Evolutionary conservation across 2,797 vertebrate species (phyloP), one percentile per base, ranked within the genome.

Genomic region (Chelon auratus): DNA sequence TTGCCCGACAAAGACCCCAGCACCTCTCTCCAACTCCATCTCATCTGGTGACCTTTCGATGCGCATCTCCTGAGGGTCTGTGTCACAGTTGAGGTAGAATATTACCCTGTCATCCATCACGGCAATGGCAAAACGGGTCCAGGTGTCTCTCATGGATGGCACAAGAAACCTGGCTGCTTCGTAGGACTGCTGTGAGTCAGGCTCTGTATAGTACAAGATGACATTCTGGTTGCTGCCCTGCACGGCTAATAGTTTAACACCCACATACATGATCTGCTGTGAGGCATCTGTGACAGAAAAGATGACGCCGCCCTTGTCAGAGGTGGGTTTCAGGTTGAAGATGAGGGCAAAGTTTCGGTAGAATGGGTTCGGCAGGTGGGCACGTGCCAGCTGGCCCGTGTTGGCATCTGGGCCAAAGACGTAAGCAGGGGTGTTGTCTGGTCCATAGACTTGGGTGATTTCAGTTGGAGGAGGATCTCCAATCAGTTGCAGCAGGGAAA

Each of bases 1-100:
- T 71, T 97, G 97, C 1, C 95, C 98, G 24, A 99, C 95, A 11
- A 99, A 99, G 75, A 99, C 85, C 20, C 96, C 95, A 0, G 97
- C 94, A 0, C 95, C 95, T 0, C 86, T 74, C 45, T 97, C 95
- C 78, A 99, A 90, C 68, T 95, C 95, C 95, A 99, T 94, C 74
- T 94, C 92, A 18, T 93, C 94, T 0, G 94, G 93, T 0, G 96
- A 95, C 11, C 96, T 95, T 71, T 94, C 90, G 0, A 99, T 92
- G 2, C 4, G 93, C 47, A 80, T 74, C 11, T 93, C 87, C 73
- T 93, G 88, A 0, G 94, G 88, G 55, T 95, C 95, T 0, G 77
- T 59, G 80, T 97, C 95, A 2, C 97, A 99, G 89, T 95, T 95
- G 80, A 96, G 59, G 69, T 95, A 97, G 52, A 99, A 93, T 15